Evolutionary conservation across 2,888 invertebrate species (phyloP).

Genomic region (Melipona beecheii): DNA sequence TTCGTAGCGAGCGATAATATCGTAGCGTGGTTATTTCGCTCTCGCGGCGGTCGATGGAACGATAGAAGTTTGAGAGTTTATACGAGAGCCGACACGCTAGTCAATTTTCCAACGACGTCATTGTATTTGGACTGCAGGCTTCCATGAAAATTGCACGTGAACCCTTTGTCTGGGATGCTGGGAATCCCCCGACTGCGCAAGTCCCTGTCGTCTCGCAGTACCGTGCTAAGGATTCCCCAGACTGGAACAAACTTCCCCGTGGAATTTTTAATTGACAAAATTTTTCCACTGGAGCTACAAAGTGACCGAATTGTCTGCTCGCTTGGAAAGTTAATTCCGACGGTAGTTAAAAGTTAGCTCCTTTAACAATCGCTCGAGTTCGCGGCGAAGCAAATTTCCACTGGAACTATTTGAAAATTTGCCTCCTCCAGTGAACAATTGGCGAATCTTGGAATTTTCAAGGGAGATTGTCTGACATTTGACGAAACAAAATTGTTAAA

Average conservation of each 20-base stretch:
- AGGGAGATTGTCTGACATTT: too few relatives aligned
- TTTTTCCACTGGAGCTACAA: too few relatives aligned
- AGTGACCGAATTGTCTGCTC: too few relatives aligned
- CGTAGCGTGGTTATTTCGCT: neutral
- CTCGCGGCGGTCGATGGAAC: neutral
- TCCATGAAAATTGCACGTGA: conserved; percentile 12
- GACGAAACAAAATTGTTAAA: too few relatives aligned
- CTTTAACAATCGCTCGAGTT: too few relatives aligned
- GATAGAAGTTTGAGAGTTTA: neutral
- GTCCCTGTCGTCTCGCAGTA: neutral
- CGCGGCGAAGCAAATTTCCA: too few relatives aligned
- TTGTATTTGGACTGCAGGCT: neutral
- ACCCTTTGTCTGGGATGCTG: neutral
- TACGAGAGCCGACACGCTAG: neutral
- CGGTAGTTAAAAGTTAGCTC: too few relatives aligned
- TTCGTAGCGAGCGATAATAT: too few relatives aligned
- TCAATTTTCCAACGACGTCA: conserved; percentile 13
- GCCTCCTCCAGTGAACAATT: too few relatives aligned
- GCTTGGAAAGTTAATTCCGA: too few relatives aligned
- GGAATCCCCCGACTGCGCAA: neutral
- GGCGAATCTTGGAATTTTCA: too few relatives aligned
- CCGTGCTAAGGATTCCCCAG: neutral
- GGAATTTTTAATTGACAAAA: neutral
- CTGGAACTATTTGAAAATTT: too few relatives aligned
- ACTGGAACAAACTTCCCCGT: neutral